A percentile compares a stretch with the other conserved stretches of the same genome.
Evolutionary conservation across 2,797 vertebrate genomes (phyloP).

Genomic region (Galagoides demidoff): DNA sequence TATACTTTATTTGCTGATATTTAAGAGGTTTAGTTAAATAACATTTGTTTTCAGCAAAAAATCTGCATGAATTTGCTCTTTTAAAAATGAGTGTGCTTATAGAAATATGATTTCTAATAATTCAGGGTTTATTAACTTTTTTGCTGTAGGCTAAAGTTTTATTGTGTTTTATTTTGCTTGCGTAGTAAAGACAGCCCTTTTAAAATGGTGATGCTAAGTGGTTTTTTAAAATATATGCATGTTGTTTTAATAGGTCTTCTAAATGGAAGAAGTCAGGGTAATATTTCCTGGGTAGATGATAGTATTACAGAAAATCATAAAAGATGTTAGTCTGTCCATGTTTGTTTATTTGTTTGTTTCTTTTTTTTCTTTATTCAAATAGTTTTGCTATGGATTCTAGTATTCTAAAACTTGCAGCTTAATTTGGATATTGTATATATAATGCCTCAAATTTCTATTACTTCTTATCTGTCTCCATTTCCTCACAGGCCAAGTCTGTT

Average conservation of each 20-base stretch:
- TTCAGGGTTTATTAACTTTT: constrained; percentile 29
- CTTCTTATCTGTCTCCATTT: constrained; percentile 38
- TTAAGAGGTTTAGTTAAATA: constrained; percentile 28
- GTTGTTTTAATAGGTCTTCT: not conserved
- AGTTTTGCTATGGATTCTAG: constrained; percentile 7
- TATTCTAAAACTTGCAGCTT: not conserved
- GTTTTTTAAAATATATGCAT: not conserved
- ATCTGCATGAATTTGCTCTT: not conserved
- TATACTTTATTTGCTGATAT: not conserved
- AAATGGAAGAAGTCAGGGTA: not conserved
- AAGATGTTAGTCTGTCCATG: not conserved
- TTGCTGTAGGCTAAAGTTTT: not conserved
- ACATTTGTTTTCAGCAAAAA: constrained; percentile 19
- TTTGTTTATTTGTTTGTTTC: not conserved
- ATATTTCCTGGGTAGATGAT: not conserved
- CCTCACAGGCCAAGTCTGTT: not conserved
- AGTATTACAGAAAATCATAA: constrained; percentile 25
- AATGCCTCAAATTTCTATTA: constrained; percentile 27
- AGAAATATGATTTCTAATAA: not conserved
- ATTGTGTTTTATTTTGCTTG: constrained; percentile 31
- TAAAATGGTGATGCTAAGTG: constrained; percentile 2
- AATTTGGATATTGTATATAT: not conserved
- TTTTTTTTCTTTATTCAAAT: not conserved
- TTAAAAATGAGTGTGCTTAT: not conserved
- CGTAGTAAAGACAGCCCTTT: not conserved